Evolutionary conservation across 2,888 invertebrate genomes (phyloP).

Genomic region (Cheilosia impressa): DNA sequence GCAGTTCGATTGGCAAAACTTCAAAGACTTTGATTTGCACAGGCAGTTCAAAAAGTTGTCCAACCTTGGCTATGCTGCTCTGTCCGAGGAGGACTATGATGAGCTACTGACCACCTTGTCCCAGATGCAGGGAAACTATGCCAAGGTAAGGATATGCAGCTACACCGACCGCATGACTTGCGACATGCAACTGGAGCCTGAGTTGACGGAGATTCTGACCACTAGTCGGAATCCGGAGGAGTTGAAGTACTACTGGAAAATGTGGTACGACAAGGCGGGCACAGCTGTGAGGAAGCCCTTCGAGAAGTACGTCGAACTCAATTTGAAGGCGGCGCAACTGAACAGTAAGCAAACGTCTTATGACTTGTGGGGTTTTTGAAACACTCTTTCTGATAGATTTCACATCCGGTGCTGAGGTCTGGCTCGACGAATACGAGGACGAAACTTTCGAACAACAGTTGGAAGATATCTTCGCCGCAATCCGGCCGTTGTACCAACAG

Average conservation of each 20-base stretch:
- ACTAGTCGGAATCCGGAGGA: constrained; percentile 90
- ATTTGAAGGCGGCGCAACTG: constrained; percentile 89
- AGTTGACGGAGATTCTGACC: constrained; percentile 88
- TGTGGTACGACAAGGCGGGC: constrained; percentile 91
- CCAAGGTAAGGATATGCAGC: constrained; percentile 91
- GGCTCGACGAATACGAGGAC: constrained; percentile 90
- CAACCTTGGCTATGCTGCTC: constrained; percentile 89
- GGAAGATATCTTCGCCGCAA: constrained; percentile 88
- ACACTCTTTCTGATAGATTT: constrained; percentile 85
- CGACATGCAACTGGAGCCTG: constrained; percentile 89
- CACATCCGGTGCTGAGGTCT: constrained; percentile 88
- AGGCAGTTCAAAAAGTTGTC: constrained; percentile 91
- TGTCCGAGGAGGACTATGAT: constrained; percentile 88
- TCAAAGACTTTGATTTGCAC: constrained; percentile 87
- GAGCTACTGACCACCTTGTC: constrained; percentile 87
- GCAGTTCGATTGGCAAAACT: constrained; percentile 89
- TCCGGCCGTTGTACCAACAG: constrained; percentile 92
- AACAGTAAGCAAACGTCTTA: constrained; percentile 85
- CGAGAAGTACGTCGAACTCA: constrained; percentile 87
- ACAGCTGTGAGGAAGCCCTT: constrained; percentile 87
- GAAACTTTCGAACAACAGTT: constrained; percentile 88
- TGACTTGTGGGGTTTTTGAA: too few relatives aligned
- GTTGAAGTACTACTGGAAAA: constrained; percentile 90
- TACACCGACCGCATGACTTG: constrained; percentile 87
- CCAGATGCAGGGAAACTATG: constrained; percentile 90